Base-by-base conservation (phyloP, 2,113 vertebrate genomes). In the Leiothrix lutea region DNA sequence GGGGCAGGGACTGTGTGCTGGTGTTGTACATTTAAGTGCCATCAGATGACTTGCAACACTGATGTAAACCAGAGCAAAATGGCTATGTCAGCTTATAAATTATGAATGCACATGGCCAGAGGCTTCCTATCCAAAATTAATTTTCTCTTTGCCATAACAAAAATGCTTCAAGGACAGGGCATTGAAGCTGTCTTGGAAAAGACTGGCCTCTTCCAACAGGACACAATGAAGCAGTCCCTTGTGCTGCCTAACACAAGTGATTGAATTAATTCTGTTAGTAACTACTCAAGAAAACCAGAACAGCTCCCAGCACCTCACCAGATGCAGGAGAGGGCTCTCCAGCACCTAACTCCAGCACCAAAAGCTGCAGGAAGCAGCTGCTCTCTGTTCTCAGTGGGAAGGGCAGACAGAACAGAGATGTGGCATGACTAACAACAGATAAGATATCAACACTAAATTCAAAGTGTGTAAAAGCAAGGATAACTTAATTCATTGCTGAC, bases 121-220 rank as follows among this genome's bases (percentile, higher is more conserved):
- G 73, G 78, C 51, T 90, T 80, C 70, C 86, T 67, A 56, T 57
- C 71, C 78, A 95, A 57, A 93, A 88, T 79, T 77, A 48, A 69
- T 85, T 71, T 90, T 72, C 45, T 86, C 62, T 86, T 64, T 73
- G 80, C 64, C 61, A 26, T 70, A 70, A 57, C 47, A 90, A 80
- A 81, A 84, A 94, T 77, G 54, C 19, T n/a, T 75, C 89, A 96
- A 96, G 90, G 86, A 75, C 89, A 24, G 25, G 31, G 38, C 80
- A 86, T 3, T 54, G 25, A 61, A 85, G n/a, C 48, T 40, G 19
- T 45, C 58, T 57, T 69, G 81, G 88, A 94, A 92, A 90, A 95
- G 2, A 71, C 57, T 57, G 50, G 64, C 74, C 73, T 67, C 62
- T 61, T 88, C 69, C 12, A 16, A 25, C 14, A 69, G 24, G 72